Percentiles rank a stretch among this genome's conserved stretches.
phyloP scores from a whole-genome alignment of 2,113 vertebrate genomes.

The Phalacrocorax carbo region DNA sequence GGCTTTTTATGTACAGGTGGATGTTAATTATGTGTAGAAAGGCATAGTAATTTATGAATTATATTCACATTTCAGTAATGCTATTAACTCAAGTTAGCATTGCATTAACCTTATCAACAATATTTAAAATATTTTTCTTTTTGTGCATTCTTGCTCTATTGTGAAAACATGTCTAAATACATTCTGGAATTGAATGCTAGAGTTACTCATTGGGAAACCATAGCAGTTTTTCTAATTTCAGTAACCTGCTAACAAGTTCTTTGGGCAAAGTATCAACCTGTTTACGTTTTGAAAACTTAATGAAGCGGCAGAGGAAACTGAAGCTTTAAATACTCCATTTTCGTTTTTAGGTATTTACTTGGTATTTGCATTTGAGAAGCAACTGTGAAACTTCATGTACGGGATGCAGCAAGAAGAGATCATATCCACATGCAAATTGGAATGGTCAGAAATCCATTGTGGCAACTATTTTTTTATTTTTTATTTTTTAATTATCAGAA shows the following conservation, averaged over 20 bases:
- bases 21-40: background rate
- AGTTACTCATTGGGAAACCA: background rate
- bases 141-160: background rate
- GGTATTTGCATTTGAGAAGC: constrained; percentile 95
- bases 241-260: background rate
- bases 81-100: background rate
- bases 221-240: background rate
- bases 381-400: constrained; percentile 41
- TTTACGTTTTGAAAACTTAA: background rate
- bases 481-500: constrained; percentile 64
- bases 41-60: background rate
- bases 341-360: constrained; percentile 89
- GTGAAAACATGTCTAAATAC: background rate
- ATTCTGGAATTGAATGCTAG: background rate
- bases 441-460: constrained; percentile 48
- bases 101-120: background rate
- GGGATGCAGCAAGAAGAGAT: constrained; percentile 1
- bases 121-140: background rate
- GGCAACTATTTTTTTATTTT: constrained; percentile 70
- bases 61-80: background rate
- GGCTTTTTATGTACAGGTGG: background rate
- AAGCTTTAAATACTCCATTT: background rate
- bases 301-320: background rate
- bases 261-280: background rate
- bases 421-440: constrained; percentile 18